These are phyloP conservation scores for Polyergus mexicanus DNA, from an alignment of 1,140 invertebrate genomes.

Conservation along the genomic window DNA sequence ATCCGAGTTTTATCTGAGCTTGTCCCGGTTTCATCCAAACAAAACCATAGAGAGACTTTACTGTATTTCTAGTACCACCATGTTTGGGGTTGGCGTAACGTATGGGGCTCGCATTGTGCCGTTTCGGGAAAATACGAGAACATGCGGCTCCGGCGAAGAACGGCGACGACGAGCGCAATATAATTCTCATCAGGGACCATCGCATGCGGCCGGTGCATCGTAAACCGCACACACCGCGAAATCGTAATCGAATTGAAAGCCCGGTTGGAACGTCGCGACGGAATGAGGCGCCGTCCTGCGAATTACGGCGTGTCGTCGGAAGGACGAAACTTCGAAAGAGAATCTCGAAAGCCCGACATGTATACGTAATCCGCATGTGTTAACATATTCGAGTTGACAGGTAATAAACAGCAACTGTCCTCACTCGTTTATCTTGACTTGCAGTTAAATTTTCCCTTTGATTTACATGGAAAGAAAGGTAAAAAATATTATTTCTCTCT, in stretches of 20 bases:
- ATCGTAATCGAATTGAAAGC: slow-evolving; percentile 80
- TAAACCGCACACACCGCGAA: slow-evolving; percentile 76
- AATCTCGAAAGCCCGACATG: not conserved
- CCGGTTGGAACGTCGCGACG: slow-evolving; percentile 5
- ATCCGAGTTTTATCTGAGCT: slow-evolving; percentile 26
- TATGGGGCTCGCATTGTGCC: slow-evolving; percentile 35
- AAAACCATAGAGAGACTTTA: slow-evolving; percentile 9
- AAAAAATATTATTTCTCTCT: not conserved
- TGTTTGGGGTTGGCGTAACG: slow-evolving; percentile 26
- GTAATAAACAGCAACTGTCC: not conserved
- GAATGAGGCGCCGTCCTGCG: slow-evolving; percentile 28
- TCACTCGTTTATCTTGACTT: not conserved
- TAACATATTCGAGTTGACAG: not conserved
- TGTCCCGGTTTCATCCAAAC: not conserved
- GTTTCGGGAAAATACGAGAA: slow-evolving; percentile 59
- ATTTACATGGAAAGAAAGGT: not conserved
- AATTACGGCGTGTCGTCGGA: slow-evolving; percentile 59
- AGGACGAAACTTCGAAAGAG: slow-evolving; percentile 25
- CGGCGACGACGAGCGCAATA: slow-evolving; percentile 63
- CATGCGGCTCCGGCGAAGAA: slow-evolving; percentile 45
- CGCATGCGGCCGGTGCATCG: slow-evolving; percentile 74
- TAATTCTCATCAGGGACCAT: slow-evolving; percentile 76
- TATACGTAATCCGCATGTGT: not conserved
- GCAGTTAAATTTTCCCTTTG: not conserved
- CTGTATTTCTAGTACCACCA: slow-evolving; percentile 36